Evolutionary conservation across 2,113 vertebrate genomes (phyloP), one percentile per base, ranked within the genome.

Genomic region (Pungitius pungitius): DNA sequence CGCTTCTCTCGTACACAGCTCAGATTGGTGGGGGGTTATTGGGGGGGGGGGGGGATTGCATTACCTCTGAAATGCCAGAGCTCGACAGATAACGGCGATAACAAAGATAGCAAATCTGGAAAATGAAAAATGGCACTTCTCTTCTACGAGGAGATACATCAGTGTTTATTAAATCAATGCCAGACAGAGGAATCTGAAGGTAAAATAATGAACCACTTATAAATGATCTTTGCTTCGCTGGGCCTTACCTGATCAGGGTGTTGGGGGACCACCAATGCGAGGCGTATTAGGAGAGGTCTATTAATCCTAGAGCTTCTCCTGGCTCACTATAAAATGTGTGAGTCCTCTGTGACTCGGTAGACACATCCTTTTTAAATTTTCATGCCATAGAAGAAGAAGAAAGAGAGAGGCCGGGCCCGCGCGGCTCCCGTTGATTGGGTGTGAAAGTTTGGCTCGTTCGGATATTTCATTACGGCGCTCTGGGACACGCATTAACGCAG

Each of bases 161-260:
- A 91, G 89, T 92, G 88, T 91, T 96, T 95, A 94, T 94, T 92
- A 92, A 94, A 93, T 93, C 91, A 96, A 95, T 95, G 92, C 92
- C 93, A 93, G 92, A 91, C 95, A 95, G 95, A 94, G 93, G 93
- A 95, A 93, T 94, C 92, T 92, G 90, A 93, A 93, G 94, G 94
- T 94, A 95, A 96, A 96, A 96, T 96, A 96, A 97, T 93, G 94
- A 96, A 95, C 94, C 93, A 93, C 93, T 96, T 95, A 96, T 94
- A 95, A 96, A 95, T 95, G 92, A 96, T 94, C 94, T 94, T 94
- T 92, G 94, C 94, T 95, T 95, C 92, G 92, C 86, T 89, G 91
- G 94, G 92, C 92, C 71, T 58, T 84, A 93, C 92, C 93, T 93
- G 93, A 93, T 92, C 82, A 85, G 86, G 69, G 81, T 92, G 90